phyloP scores from a whole-genome alignment of 2,888 invertebrate genomes.

The Zele albiditarsus region DNA sequence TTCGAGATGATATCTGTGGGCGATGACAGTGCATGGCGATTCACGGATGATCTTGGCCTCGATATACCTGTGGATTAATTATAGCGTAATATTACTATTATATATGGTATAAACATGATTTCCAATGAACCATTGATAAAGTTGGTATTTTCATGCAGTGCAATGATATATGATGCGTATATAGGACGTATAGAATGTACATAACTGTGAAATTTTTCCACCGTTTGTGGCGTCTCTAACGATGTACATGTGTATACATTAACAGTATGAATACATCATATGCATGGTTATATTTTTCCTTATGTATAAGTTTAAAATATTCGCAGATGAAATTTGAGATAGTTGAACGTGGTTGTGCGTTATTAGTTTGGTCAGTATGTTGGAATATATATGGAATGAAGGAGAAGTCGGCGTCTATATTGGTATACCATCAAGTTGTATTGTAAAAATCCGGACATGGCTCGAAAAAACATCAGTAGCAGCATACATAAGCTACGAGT shows the following conservation, averaged over 20 bases:
- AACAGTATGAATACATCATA: no score
- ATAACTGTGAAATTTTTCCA: no score
- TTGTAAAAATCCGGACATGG: constrained; percentile 31
- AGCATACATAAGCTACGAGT: constrained; percentile 13
- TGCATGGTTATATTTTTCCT: no score
- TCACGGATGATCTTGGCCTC: constrained; percentile 74
- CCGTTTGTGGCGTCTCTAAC: no score
- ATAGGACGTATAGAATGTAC: no score
- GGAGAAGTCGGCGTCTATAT: background rate
- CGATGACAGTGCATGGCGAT: constrained; percentile 78
- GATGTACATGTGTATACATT: no score
- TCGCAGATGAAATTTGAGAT: background rate
- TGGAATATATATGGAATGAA: background rate
- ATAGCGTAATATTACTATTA: background rate
- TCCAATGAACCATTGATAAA: no score
- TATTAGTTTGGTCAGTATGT: no score
- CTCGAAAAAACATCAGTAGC: background rate
- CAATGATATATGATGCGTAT: background rate
- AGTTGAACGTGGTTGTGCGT: background rate
- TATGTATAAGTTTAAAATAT: background rate
- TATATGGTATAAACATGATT: background rate
- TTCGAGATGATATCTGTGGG: constrained; percentile 77
- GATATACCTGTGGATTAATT: constrained; percentile 69
- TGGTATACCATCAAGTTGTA: no score
- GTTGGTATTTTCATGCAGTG: no score